These are phyloP conservation scores for Dinoponera quadriceps DNA, from an alignment of 1,140 invertebrate genomes.

Conservation along the genomic window DNA sequence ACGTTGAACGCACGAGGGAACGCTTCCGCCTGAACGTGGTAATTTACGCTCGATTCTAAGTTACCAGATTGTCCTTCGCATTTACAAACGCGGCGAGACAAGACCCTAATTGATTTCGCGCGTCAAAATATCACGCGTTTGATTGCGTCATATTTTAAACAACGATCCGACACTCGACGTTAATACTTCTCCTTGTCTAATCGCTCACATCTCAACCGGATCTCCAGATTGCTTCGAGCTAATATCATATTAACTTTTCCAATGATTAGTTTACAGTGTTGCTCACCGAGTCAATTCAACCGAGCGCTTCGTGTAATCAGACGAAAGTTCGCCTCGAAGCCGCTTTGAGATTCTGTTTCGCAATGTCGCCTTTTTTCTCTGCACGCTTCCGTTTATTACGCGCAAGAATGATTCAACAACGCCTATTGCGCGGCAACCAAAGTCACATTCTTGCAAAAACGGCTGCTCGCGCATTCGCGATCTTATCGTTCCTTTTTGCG, in stretches of 20 bases:
- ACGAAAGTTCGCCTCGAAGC: not conserved
- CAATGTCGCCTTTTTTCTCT: not conserved
- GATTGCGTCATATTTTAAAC: constrained; percentile 8
- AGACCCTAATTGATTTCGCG: not conserved
- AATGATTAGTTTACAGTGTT: not conserved
- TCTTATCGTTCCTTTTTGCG: not conserved
- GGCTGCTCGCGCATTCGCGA: not conserved
- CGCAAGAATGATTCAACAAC: not conserved
- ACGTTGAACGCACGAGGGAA: not conserved
- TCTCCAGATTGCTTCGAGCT: not conserved
- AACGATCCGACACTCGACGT: not conserved
- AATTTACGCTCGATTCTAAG: constrained; percentile 28
- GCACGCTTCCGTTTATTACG: not conserved
- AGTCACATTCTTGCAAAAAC: constrained; percentile 11
- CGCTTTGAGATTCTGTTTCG: not conserved
- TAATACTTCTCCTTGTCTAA: not conserved
- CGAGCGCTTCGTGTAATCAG: not conserved
- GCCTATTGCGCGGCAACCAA: constrained; percentile 50
- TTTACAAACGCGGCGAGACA: constrained; percentile 4
- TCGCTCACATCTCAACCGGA: not conserved
- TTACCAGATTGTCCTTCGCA: constrained; percentile 39
- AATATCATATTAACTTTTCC: constrained; percentile 3
- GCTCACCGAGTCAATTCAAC: not conserved
- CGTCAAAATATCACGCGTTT: not conserved
- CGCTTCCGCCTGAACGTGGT: not conserved